Evolutionary conservation across 2,888 invertebrate genomes (phyloP), one percentile per base, ranked within the genome.

Genomic region (Megaustenia siamemsis): DNA sequence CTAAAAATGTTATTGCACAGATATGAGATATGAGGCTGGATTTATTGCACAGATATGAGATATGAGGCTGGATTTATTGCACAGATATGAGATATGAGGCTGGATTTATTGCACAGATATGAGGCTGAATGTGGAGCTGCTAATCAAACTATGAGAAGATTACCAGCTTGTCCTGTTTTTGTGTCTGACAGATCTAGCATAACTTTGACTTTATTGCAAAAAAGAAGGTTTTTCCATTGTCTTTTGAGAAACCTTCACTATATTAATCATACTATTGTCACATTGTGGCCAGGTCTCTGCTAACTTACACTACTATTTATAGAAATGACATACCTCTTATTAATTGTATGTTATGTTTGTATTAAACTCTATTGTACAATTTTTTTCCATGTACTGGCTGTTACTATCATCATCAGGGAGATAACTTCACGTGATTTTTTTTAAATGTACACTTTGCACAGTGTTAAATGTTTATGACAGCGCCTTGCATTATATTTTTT

Each of bases 391-490:
- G 73, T 73, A 82, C 69, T 28, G 82, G 71, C 82, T 82, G 82
- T 82, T 82, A 82, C 40, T 24, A 71, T 60, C 43, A 81, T 71
- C 71, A 82, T 40, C 45, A 49, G 71, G 68, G 69, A 68, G 38
- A 24, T 35, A 38, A n/a, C 60, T 73, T 60, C 60, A 82, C 71
- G 82, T 82, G 82, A 82, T 82, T 53, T 81, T n/a, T n/a, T 73
- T 73, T 35, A 35, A 10, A 73, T 73, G 73, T 73, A 49, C 21
- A 49, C 49, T 49, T 49, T 73, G 49, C 28, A 73, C 49, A 45
- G 5, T 73, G 73, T 49, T 49, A 73, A 73, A 73, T 73, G 73
- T 73, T 49, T 21, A 73, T 73, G 49, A 43, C 71, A 43, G n/a
- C 43, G 43, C 43, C 71, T n/a, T 71, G 40, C 71, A 28, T 71